Base-by-base conservation (phyloP, 2,888 invertebrate genomes). In the Eucriotettix oculatus region DNA sequence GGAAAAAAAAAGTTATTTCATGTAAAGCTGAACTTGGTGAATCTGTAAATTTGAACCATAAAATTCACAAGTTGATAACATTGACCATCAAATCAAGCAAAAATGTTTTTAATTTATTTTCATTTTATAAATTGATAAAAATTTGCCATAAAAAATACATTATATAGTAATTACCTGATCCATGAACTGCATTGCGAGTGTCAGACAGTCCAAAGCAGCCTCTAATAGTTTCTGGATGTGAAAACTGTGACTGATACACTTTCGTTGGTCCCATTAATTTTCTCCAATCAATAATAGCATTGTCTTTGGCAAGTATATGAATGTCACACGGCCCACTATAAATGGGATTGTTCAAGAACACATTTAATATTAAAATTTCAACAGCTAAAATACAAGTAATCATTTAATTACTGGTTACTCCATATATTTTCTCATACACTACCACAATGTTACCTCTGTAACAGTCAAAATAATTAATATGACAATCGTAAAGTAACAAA, bases 151-250 rank as follows among this genome's bases (percentile, higher is more conserved):
- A 56, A 57, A 60, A 53, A 44, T 9, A 40, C 16, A n/a, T 17
- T 16, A 56, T n/a, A 11, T 42, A n/a, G n/a, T 48, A 41, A 17
- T 61, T 78, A 85, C 92, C 93, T 70, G 96, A 94, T 16, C 96
- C 96, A 76, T 97, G 97, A 11, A 88, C 86, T 1, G 90, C 92
- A 77, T 97, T 97, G 68, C 96, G 81, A 0, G 97, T 96, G 71
- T 97, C 97, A 0, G 95, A 90, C 16, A 96, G 76, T 0, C 96
- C 96, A 76, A 86, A 92, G 69, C 79, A 76, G 1, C 90, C 90
- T 67, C 97, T 77, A 63, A 97, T 83, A 58, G 86, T 83, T 59
- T 85, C 72, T 0, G 94, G 94, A 59, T 85, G 81, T 60, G 82
- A 81, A 69, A 84, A 88, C 62, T 90, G 85, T 0, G 90, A 85